Evolutionary conservation across 2,888 invertebrate genomes (phyloP), one percentile per base, ranked within the genome.

Genomic region (Chrysomela aeneicollis): DNA sequence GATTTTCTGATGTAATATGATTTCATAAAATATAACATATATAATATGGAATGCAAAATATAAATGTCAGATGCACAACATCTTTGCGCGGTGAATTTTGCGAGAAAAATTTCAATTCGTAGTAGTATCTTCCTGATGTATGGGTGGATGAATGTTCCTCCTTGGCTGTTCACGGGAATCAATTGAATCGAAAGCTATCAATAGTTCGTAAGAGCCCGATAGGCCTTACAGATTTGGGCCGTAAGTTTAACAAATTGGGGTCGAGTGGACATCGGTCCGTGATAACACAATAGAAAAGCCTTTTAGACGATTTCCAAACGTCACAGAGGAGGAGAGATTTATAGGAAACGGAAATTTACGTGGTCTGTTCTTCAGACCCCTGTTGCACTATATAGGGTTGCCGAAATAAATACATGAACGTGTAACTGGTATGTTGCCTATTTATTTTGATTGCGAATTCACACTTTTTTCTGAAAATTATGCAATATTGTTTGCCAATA

Each of bases 261-360:
- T 76, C 73, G 72, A 74, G 68, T 73, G 76, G 74, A 73, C 75
- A 73, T 65, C 71, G 76, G 76, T 72, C 73, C 71, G 65, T 65
- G 77, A 77, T 77, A 77, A 77, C 75, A 74, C 75, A 77, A 77
- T 77, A 73, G 74, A 74, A 74, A 74, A 68, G 65, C 72, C 63
- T 71, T 71, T 70, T 67, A 59, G 67, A 52, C 60, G 61, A 65
- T 67, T 70, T 70, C 66, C 62, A 66, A 63, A 59, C 63, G 67
- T 65, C 70, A 63, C 59, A 54, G 35, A 59, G 52, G 42, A 21
- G 37, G 55, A 61, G 63, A 68, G 68, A 68, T 67, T 65, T 67
- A 64, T 70, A 69, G 65, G 67, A 67, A 68, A 61, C 58, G 59
- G 53, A 65, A 60, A 66, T 66, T 61, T 59, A 63, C 62, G 32